Base-by-base conservation (phyloP, 2,888 invertebrate species). In the Drosophila testacea region DNA sequence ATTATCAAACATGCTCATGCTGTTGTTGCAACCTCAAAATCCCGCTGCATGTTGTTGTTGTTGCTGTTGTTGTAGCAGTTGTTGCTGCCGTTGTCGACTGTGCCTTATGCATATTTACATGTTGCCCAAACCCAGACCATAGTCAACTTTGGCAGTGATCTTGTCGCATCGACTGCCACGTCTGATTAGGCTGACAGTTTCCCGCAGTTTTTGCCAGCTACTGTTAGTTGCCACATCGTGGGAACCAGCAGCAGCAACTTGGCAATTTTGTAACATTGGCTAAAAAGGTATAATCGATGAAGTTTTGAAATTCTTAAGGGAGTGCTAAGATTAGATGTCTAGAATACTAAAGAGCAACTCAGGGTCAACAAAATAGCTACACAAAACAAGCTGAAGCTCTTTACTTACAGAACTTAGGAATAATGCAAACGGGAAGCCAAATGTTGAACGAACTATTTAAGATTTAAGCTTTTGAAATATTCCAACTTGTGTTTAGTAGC, bases 181-280 rank as follows among this genome's bases (percentile, higher is more conserved):
- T 83, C 81, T 81, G 88, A 85, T 85, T 86, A 77, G 69, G 65
- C 70, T 86, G 85, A 88, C 85, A 85, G 87, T 79, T 86, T 82
- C 69, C 73, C 73, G 82, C 79, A 61, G 77, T 70, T 71, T 71
- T 70, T 60, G 68, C 56, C 66, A 80, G 88, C 85, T 85, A 77
- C 85, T 85, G 87, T 81, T 81, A 72, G 64, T 7, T 36, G 34
- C 47, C 51, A 66, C 63, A 77, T 66, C 83, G 83, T 83, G 83
- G 85, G 83, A 83, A 83, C 69, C 28, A 48, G 27, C 52, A 50
- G 67, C 28, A 48, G 27, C 52, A 50, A 36, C 36, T 16, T 36
- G 13, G 16, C 41, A 38, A 38, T 7, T 38, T 41, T 13, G 10
- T 4, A 47, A 44, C 30, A 22, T 5, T 57, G 57, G 11, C 57